Evolutionary conservation across 1,140 invertebrate genomes (phyloP), one percentile per base, ranked within the genome.

Genomic region (Diorhabda carinulata): DNA sequence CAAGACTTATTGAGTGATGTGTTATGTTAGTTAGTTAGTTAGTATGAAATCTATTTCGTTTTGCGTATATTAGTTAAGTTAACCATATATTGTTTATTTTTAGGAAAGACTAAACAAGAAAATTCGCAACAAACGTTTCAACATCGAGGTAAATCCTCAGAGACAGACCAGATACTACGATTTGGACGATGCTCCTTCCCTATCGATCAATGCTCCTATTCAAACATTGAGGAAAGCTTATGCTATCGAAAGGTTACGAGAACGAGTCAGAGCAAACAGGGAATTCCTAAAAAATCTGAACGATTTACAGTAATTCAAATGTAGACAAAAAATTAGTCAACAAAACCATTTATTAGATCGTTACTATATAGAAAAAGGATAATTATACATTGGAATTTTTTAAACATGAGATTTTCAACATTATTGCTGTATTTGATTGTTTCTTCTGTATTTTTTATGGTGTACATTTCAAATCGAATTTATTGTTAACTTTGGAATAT

Each of bases 51-150:
- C 25, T 25, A 25, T 25, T 25, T 25, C 25, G 25, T 25, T 25
- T 25, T 25, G 25, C 25, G 25, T 25, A 25, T 25, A 25, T 25
- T 25, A 25, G 25, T 25, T 25, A 25, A 25, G 25, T 25, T 25
- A 25, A 25, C 25, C 25, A 56, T 56, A 7, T 56, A 0, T 10
- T 10, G 8, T 62, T 62, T 44, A 9, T 42, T 62, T 62, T 9
- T 43, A 62, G 61, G 61, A 43, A 41, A 41, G 7, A n/a, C 44
- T 57, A 4, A 41, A 40, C 52, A 65, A 56, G 52, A 57, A 41
- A 65, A 57, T 65, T n/a, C 10, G 65, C 42, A 67, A 67, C 58
- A 67, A 67, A 44, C 57, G 65, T 44, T 67, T 60, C 57, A 60
- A 67, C 57, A 42, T 60, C 10, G 65, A 67, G 42, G 57, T 59